Conservation (phyloP, 2,113 vertebrate genomes). For the Verasper variegatus region DNA sequence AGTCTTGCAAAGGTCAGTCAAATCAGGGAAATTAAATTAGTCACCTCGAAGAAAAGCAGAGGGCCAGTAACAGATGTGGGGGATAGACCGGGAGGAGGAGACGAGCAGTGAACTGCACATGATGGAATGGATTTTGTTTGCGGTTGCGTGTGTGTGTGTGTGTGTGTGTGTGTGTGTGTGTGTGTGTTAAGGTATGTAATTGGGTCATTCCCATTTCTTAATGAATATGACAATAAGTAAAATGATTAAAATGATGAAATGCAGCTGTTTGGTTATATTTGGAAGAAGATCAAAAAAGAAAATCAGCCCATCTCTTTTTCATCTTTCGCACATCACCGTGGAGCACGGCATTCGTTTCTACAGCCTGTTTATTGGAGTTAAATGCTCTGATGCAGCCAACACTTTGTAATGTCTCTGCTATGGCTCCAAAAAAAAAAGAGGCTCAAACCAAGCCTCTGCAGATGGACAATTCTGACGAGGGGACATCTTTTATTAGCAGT, state of each 20-base stretch:
- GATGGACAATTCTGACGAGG: background rate
- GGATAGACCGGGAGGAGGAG: conserved; percentile 1
- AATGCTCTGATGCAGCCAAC: conserved; percentile 12
- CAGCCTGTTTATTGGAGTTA: background rate
- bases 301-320: conserved; percentile 10
- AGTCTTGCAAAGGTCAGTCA: conserved; percentile 91
- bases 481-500: conserved; percentile 28
- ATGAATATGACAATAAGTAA: conserved; percentile 51
- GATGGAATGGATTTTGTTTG: conserved; percentile 26
- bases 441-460: background rate
- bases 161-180: conserved; percentile 5
- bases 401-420: background rate
- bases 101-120: background rate
- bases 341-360: background rate
- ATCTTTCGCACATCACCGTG: background rate
- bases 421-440: background rate
- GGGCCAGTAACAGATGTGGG: conserved; percentile 35
- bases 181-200: conserved; percentile 28
- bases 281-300: conserved; percentile 25
- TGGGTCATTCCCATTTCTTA: conserved; percentile 30
- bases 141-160: background rate
- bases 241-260: conserved; percentile 49
- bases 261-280: conserved; percentile 14
- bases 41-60: conserved; percentile 86
- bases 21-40: conserved; percentile 91